Conservation (phyloP, 1,140 invertebrate species). For the Saxidomus purpurata region DNA sequence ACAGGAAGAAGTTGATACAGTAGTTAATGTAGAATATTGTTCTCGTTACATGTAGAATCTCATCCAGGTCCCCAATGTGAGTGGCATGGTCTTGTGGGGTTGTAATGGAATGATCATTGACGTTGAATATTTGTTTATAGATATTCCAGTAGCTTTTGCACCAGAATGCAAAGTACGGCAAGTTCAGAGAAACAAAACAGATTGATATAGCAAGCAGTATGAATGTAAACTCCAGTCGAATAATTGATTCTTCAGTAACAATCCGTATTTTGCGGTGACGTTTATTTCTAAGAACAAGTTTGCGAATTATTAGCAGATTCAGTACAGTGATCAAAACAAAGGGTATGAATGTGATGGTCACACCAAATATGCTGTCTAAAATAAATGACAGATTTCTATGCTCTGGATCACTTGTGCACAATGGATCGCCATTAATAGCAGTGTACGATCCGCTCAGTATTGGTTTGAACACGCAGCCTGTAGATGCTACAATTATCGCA, state of each 20-base stretch:
- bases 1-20: conserved; percentile 80
- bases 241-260: conserved; percentile 74
- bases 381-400: conserved; percentile 75
- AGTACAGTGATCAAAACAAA: conserved; percentile 79
- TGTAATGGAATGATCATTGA: not conserved
- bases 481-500: conserved; percentile 58
- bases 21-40: conserved; percentile 80
- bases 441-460: conserved; percentile 64
- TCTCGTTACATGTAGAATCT: conserved; percentile 62
- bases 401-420: conserved; percentile 72
- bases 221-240: conserved; percentile 76
- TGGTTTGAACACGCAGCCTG: conserved; percentile 69
- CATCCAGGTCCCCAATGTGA: conserved; percentile 31
- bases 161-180: conserved; percentile 80
- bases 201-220: conserved; percentile 78
- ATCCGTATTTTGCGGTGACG: conserved; percentile 63
- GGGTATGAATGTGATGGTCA: conserved; percentile 80
- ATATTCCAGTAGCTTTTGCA: conserved; percentile 65
- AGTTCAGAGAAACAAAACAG: conserved; percentile 75
- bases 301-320: conserved; percentile 79
- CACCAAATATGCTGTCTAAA: conserved; percentile 79
- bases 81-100: not conserved
- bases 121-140: conserved; percentile 16
- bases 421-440: conserved; percentile 34
- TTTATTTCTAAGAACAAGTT: conserved; percentile 69